phyloP scores from a whole-genome alignment of 2,797 vertebrate species.

The Trichosurus vulpecula region DNA sequence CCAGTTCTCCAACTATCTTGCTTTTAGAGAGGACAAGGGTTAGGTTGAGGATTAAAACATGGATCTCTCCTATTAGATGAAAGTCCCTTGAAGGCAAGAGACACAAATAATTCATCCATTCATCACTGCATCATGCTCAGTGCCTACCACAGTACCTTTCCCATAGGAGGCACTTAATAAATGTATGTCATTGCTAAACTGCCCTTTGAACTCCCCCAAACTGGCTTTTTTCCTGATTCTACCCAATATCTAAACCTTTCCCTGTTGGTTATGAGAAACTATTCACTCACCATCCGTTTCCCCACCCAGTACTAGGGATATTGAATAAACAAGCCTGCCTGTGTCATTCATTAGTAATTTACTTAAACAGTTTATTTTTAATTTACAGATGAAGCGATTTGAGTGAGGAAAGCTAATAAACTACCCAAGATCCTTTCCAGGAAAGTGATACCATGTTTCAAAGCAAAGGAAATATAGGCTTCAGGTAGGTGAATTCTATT shows the following conservation, averaged over 20 bases:
- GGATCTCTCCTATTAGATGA: neutral
- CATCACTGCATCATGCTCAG: neutral
- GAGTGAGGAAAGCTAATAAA: constrained; percentile 34
- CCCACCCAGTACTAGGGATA: neutral
- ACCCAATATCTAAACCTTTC: neutral
- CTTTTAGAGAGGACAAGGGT: neutral
- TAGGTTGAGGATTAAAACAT: neutral
- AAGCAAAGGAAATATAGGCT: constrained; percentile 23
- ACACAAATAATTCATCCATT: neutral
- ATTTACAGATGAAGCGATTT: constrained; percentile 51
- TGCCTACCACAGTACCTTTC: neutral
- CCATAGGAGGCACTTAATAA: neutral
- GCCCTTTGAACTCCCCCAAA: neutral
- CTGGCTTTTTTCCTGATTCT: neutral
- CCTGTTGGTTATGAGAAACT: neutral
- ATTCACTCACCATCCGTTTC: neutral
- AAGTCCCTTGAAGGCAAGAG: neutral
- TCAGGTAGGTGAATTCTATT: neutral
- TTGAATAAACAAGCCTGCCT: neutral
- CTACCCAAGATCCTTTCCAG: neutral
- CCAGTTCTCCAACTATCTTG: neutral
- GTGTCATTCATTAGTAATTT: neutral
- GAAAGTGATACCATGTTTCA: constrained; percentile 16
- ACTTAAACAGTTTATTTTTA: neutral
- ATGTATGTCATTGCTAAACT: neutral